These are phyloP conservation scores for Harmothoe impar DNA, from an alignment of 2,888 invertebrate species.

Conservation along the genomic window DNA sequence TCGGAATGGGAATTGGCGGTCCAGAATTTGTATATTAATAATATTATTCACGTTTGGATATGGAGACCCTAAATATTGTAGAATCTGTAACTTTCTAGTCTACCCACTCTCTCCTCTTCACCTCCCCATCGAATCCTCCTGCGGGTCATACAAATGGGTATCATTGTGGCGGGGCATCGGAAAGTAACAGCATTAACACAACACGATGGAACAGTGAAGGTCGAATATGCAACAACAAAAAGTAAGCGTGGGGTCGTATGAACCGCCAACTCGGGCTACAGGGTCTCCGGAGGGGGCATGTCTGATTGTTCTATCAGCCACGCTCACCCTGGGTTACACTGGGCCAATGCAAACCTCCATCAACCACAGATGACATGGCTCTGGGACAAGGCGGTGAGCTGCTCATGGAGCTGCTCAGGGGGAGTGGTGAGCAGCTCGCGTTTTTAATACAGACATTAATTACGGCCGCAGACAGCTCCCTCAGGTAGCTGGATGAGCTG, in stretches of 20 bases:
- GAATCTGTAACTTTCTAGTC: too few relatives aligned
- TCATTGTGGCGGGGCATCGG: too few relatives aligned
- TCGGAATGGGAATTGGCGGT: too few relatives aligned
- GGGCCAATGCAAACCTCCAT: slow-evolving; percentile 30
- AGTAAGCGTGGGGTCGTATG: slow-evolving; percentile 35
- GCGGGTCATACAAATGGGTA: too few relatives aligned
- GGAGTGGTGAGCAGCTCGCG: background rate
- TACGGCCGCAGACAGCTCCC: background rate
- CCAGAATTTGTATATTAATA: too few relatives aligned
- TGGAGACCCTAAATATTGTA: too few relatives aligned
- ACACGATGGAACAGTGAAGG: background rate
- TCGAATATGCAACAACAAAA: slow-evolving; percentile 1
- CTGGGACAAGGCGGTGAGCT: background rate
- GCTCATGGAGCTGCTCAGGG: background rate
- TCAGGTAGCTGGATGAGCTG: background rate
- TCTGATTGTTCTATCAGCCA: slow-evolving; percentile 55
- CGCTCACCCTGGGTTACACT: slow-evolving; percentile 45
- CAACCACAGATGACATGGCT: slow-evolving; percentile 39
- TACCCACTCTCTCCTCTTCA: too few relatives aligned
- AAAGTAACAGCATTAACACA: background rate
- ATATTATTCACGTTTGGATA: too few relatives aligned
- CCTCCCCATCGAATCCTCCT: too few relatives aligned
- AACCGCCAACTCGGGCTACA: background rate
- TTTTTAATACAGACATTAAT: slow-evolving; percentile 60
- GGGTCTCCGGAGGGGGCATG: slow-evolving; percentile 37